Conservation (phyloP, 2,888 invertebrate genomes). For the Muschampia plurimacula region DNA sequence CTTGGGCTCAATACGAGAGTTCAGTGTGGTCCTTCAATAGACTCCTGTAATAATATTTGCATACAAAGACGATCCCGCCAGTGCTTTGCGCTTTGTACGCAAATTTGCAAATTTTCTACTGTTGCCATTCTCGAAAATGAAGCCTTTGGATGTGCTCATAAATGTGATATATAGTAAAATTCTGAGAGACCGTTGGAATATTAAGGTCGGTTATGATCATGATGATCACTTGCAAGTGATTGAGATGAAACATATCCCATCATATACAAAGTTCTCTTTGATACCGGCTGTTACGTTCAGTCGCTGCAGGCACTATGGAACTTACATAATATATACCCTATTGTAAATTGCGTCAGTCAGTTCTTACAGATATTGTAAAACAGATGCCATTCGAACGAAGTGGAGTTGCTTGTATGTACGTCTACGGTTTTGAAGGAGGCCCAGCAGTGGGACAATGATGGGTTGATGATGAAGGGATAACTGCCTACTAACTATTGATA, state of each 20-base stretch:
- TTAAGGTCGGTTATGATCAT: slow-evolving; percentile 38
- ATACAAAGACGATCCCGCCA: slow-evolving; percentile 72
- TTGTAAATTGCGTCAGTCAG: no score
- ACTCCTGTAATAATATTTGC: slow-evolving; percentile 77
- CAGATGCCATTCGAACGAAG: no score
- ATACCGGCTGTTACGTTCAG: no score
- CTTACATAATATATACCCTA: no score
- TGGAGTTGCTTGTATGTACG: no score
- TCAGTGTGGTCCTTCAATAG: slow-evolving; percentile 72
- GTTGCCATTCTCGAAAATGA: slow-evolving; percentile 53
- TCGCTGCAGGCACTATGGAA: no score
- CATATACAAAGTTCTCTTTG: neutral
- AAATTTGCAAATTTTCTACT: slow-evolving; percentile 71
- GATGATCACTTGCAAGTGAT: neutral
- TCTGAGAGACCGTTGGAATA: slow-evolving; percentile 23
- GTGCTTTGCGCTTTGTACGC: slow-evolving; percentile 70
- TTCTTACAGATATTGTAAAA: no score
- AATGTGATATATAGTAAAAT: slow-evolving; percentile 32
- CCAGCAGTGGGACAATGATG: no score
- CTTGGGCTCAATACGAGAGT: slow-evolving; percentile 61
- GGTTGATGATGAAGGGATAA: no score
- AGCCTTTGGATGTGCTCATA: slow-evolving; percentile 46
- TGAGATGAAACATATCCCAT: neutral
- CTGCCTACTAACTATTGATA: no score
- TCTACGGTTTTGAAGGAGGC: no score